Base-by-base conservation (phyloP, 2,113 vertebrate genomes). In the Lepus americanus region DNA sequence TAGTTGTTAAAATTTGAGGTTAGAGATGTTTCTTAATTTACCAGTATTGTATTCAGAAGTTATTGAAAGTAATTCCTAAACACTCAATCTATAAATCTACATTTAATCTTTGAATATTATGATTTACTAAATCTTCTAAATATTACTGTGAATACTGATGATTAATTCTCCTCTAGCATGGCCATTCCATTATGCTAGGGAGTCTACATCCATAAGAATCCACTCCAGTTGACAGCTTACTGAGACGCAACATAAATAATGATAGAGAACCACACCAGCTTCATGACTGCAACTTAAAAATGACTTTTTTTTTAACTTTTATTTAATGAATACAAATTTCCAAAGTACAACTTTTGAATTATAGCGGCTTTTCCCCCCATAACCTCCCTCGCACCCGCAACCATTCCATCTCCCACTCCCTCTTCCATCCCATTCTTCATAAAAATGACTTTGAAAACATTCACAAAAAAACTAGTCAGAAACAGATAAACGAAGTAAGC, bases 401-500 rank as follows among this genome's bases (percentile, higher is more conserved):
- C 44, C 6, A 44, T 44, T 7, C 44, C 44, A 44, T 44, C 44
- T 44, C 44, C 44, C 44, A 44, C 44, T 44, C 44, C 44, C 44
- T 44, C 44, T 7, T 6, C 44, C 44, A 44, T 44, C 44, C 44
- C 44, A 7, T 44, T 44, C 44, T 44, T 44, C 44, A 44, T 44
- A 44, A 36, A 51, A 73, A 69, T 74, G 59, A 63, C 3, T 91
- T 78, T 64, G 36, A 92, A 92, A 92, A 55, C 8, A 91, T 44
- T 89, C 51, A 49, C 82, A 59, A 59, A 86, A 78, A 89, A 95
- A 74, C 13, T 89, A 90, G 55, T n/a, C 69, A 90, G 27, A 94
- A 93, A 80, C 13, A 77, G 29, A 80, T 73, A 87, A 61, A 39
- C 11, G 31, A 89, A 25, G 61, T 13, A 72, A 93, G 7, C n/a